Percentiles rank a stretch among this genome's conserved stretches.
Evolutionary conservation across 2,888 invertebrate genomes (phyloP).

Genomic region (Tribolium freemani): DNA sequence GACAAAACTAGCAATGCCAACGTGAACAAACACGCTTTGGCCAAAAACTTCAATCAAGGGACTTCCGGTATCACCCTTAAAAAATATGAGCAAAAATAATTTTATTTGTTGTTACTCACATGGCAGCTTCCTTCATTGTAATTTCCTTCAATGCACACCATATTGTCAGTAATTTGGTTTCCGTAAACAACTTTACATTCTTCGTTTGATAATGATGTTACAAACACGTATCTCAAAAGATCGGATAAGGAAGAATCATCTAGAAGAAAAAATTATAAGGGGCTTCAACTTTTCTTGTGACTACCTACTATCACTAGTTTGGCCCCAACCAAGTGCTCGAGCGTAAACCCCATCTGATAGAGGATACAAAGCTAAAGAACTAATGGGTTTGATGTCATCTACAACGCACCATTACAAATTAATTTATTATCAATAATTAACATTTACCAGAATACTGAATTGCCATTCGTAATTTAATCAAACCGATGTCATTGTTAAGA

Average conservation of each 20-base stretch:
- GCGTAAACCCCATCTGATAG: not conserved
- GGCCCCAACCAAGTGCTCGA: conserved; percentile 23
- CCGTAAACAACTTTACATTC: conserved; percentile 13
- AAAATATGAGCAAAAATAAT: not conserved
- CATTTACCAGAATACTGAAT: not conserved
- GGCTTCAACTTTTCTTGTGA: not conserved
- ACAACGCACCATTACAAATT: not conserved
- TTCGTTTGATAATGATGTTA: not conserved
- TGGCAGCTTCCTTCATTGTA: conserved; percentile 20
- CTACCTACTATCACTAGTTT: conserved; percentile 16
- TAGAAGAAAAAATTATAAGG: not conserved
- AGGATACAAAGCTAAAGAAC: not conserved
- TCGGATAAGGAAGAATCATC: not conserved
- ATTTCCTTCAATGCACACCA: conserved; percentile 26
- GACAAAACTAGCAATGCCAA: conserved; percentile 22
- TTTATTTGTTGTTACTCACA: not conserved
- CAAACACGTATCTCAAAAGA: not conserved
- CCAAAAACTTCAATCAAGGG: conserved; percentile 2
- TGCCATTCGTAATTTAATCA: conserved; percentile 1
- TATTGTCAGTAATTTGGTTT: conserved; percentile 15
- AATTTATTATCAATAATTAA: not conserved
- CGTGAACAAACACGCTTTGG: not conserved
- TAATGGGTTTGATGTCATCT: not conserved
- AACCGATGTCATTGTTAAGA: not conserved
- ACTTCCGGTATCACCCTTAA: conserved; percentile 21